Evolutionary conservation across 2,888 invertebrate genomes (phyloP), one percentile per base, ranked within the genome.

Genomic region (Drosophila anomelani): DNA sequence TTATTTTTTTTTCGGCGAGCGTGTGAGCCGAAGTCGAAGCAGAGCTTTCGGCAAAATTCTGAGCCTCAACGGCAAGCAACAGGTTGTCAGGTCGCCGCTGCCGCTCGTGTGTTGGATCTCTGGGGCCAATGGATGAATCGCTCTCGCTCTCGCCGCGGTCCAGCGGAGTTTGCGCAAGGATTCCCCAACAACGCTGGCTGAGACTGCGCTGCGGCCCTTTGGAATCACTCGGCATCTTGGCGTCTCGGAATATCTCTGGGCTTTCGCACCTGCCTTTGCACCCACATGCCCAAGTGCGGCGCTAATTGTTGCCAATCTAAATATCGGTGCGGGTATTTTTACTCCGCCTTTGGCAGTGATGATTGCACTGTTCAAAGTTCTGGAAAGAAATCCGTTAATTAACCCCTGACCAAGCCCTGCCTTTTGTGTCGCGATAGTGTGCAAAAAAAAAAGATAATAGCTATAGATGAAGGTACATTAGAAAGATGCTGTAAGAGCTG

Each of bases 11-110:
- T 77, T 67, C 39, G 70, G 71, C 77, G 84, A 88, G 88, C 85
- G 67, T 55, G 55, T 51, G 60, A 79, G 78, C 60, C 49, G 54
- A 55, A 55, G 56, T 54, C 67, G 2, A 4, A 15, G 20, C 34
- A 59, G 75, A 87, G 85, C 85, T 85, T 86, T 87, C 71, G 63
- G 74, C 74, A 80, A 56, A 71, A 85, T 88, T 90, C 89, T 89
- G 85, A 81, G 77, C 83, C 73, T 47, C 47, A 46, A 13, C 44
- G n/a, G 26, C 5, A n/a, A 46, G 46, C 46, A 83, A 83, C 86
- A 81, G 79, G 76, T 83, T 83, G 79, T 43, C 71, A 66, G 76
- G 32, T 47, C 26, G 51, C 9, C 17, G 49, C 17, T 20, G 34
- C 15, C 34, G 12, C 34, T 34, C 20, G 20, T 36, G 69, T 29